phyloP scores from a whole-genome alignment of 2,797 vertebrate species.

The Lepus oiostolus region DNA sequence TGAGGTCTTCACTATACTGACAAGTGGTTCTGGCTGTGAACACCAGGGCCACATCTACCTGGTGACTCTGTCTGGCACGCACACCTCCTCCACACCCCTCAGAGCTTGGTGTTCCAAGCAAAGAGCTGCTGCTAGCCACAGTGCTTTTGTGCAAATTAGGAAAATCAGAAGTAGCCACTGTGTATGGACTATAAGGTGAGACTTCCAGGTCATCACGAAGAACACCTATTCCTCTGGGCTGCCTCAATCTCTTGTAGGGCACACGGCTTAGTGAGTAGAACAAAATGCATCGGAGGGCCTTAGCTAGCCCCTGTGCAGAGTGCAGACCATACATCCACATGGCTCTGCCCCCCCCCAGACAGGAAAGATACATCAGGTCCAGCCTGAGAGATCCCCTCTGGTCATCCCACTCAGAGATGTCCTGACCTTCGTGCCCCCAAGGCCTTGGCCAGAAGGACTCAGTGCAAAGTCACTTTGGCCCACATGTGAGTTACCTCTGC shows the following conservation, averaged over 20 bases:
- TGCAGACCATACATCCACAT: too few species aligned
- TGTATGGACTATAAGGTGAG: background rate
- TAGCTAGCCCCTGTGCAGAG: background rate
- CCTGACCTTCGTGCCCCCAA: background rate
- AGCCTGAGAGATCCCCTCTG: background rate
- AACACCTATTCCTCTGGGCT: background rate
- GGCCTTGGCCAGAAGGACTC: background rate
- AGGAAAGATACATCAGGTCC: background rate
- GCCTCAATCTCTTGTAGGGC: background rate
- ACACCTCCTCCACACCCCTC: background rate
- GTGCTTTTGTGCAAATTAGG: slow-evolving; percentile 23
- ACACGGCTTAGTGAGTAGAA: background rate
- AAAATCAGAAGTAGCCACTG: slow-evolving; percentile 5
- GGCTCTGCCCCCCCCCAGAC: background rate
- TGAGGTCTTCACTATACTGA: slow-evolving; percentile 1
- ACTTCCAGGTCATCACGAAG: background rate
- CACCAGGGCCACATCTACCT: background rate
- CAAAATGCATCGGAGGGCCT: background rate
- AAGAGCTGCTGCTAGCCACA: background rate
- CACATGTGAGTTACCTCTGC: slow-evolving; percentile 91
- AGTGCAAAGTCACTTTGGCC: background rate
- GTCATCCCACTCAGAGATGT: background rate
- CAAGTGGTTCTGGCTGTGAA: background rate
- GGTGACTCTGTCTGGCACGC: background rate
- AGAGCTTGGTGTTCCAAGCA: background rate